Evolutionary conservation across 2,797 vertebrate genomes (phyloP).

Genomic region (Lemur catta): DNA sequence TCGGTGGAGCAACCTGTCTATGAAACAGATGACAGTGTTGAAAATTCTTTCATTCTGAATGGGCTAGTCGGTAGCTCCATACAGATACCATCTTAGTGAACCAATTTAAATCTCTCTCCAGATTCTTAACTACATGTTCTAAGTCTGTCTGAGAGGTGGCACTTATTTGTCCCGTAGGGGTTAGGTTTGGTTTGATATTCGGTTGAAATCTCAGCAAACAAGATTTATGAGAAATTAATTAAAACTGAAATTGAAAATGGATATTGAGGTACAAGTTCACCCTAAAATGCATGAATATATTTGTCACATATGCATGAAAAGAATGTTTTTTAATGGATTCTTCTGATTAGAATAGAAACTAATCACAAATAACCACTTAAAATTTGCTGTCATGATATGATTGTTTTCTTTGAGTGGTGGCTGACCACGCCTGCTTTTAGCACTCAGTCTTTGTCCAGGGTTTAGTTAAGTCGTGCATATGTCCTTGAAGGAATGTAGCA

Average conservation of each 20-base stretch:
- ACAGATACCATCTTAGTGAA: neutral
- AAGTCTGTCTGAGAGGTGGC: neutral
- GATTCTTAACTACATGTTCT: constrained; percentile 5
- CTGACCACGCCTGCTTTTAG: constrained; percentile 48
- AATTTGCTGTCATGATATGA: neutral
- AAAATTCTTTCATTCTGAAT: neutral
- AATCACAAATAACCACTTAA: neutral
- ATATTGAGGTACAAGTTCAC: neutral
- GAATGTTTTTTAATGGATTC: constrained; percentile 16
- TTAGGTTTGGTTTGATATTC: constrained; percentile 5
- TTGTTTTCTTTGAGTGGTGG: constrained; percentile 26
- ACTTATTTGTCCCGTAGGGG: constrained; percentile 4
- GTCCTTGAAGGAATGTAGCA: constrained; percentile 73
- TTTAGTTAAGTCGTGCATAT: constrained; percentile 67
- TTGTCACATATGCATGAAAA: neutral
- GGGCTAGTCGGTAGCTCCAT: neutral
- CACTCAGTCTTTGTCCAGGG: constrained; percentile 56
- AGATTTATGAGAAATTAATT: constrained; percentile 54
- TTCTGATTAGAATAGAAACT: constrained; percentile 19
- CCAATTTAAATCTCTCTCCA: constrained; percentile 22
- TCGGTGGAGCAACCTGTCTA: neutral
- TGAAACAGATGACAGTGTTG: neutral
- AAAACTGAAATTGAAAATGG: constrained; percentile 41
- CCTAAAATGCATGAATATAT: constrained; percentile 2
- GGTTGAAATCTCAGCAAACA: constrained; percentile 31